Conservation (phyloP, 2,888 invertebrate species). For the Cheilosia impressa region DNA sequence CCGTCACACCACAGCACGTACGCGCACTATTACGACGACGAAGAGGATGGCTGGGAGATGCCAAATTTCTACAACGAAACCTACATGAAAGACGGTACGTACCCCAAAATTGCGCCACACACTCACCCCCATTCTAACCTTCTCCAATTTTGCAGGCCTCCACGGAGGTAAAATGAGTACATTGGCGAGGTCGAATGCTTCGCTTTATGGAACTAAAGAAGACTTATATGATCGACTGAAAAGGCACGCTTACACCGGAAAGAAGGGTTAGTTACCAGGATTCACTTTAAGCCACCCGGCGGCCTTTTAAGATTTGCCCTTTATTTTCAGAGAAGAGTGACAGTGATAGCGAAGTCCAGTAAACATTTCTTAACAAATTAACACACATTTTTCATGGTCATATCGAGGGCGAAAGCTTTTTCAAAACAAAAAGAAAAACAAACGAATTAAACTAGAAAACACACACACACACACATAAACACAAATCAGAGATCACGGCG, state of each 20-base stretch:
- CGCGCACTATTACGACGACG: constrained; percentile 97
- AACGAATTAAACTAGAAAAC: constrained; percentile 34
- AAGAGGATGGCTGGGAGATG: constrained; percentile 99
- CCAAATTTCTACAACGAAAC: constrained; percentile 98
- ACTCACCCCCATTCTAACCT: neutral
- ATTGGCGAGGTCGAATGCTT: constrained; percentile 95
- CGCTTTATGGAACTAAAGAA: constrained; percentile 97
- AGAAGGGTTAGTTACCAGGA: constrained; percentile 90
- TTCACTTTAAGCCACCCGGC: constrained; percentile 12
- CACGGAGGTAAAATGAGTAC: constrained; percentile 97
- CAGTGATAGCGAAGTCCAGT: constrained; percentile 97
- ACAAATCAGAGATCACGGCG: constrained; percentile 59
- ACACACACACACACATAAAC: constrained; percentile 20
- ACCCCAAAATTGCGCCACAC: too few relatives aligned
- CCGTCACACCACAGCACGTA: constrained; percentile 98
- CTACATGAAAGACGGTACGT: constrained; percentile 93
- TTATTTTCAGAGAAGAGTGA: constrained; percentile 93
- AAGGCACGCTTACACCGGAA: constrained; percentile 96
- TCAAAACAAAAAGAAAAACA: constrained; percentile 6
- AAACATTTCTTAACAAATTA: constrained; percentile 80
- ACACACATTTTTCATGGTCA: constrained; percentile 61
- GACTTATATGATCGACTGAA: constrained; percentile 97
- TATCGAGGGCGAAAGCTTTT: constrained; percentile 52
- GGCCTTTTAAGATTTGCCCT: constrained; percentile 58
- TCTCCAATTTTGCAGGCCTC: constrained; percentile 84